Evolutionary conservation across 2,888 invertebrate genomes (phyloP).

Genomic region (Aporophyla nigra): DNA sequence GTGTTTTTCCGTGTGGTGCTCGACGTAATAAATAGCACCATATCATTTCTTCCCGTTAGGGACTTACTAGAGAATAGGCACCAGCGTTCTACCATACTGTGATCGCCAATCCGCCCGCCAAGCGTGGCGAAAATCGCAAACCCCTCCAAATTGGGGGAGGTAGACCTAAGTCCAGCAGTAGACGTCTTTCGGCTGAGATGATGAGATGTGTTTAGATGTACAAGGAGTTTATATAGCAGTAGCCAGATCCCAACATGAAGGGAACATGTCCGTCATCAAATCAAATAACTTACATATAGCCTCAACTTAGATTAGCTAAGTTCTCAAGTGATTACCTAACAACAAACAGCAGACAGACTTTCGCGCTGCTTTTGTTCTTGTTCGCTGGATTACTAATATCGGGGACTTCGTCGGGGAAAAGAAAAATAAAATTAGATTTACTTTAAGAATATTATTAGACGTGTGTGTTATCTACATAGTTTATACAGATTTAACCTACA

Average conservation of each 20-base stretch:
- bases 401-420: conserved; percentile 9
- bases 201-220: too few relatives aligned
- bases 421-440: conserved; percentile 21
- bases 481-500: too few relatives aligned
- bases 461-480: neutral
- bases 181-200: too few relatives aligned
- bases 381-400: conserved; percentile 26
- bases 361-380: conserved; percentile 3
- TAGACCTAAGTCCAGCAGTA: too few relatives aligned
- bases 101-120: too few relatives aligned
- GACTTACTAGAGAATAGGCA: too few relatives aligned
- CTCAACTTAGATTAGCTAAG: conserved; percentile 43
- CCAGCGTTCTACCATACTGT: too few relatives aligned
- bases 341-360: neutral
- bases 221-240: neutral
- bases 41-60: too few relatives aligned
- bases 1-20: too few relatives aligned
- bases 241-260: neutral
- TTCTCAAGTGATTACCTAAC: conserved; percentile 32
- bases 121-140: too few relatives aligned
- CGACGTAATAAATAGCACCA: too few relatives aligned
- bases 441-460: conserved; percentile 22
- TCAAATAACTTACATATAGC: conserved; percentile 15
- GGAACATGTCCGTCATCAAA: neutral
- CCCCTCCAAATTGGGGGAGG: too few relatives aligned